A percentile compares a stretch with the other conserved stretches of the same genome.
Evolutionary conservation across 2,113 vertebrate genomes (phyloP).

Genomic region (Sturnira hondurensis): DNA sequence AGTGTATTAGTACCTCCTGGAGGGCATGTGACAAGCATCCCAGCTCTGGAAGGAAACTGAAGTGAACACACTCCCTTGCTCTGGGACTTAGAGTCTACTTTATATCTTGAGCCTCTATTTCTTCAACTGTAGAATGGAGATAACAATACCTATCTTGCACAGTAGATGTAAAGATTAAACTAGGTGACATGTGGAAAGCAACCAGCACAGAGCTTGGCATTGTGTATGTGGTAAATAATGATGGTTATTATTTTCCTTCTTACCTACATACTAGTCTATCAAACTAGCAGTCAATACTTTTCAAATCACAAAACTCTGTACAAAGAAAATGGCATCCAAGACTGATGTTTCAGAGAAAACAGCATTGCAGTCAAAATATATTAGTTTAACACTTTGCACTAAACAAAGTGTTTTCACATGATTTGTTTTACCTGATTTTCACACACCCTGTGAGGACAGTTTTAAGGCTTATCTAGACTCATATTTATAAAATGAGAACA

Average conservation of each 20-base stretch:
- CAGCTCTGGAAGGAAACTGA: neutral
- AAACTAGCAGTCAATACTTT: neutral
- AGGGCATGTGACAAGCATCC: neutral
- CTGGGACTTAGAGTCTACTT: neutral
- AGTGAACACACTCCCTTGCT: neutral
- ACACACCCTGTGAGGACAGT: neutral
- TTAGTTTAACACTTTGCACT: neutral
- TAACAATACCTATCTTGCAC: neutral
- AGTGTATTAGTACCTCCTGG: neutral
- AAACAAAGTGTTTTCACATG: neutral
- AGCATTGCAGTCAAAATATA: neutral
- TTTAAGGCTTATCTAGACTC: neutral
- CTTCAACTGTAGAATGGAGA: neutral
- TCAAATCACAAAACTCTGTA: neutral
- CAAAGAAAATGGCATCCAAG: neutral
- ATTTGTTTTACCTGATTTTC: neutral
- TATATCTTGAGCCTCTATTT: neutral
- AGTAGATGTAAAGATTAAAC: neutral
- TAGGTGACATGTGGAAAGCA: neutral
- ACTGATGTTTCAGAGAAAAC: neutral
- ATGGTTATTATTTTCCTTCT: neutral
- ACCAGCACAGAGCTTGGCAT: neutral
- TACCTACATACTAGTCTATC: neutral
- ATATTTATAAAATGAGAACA: neutral
- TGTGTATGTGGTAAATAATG: neutral